Evolutionary conservation across 1,140 invertebrate species (phyloP).

Genomic region (Leptinotarsa lineolata): DNA sequence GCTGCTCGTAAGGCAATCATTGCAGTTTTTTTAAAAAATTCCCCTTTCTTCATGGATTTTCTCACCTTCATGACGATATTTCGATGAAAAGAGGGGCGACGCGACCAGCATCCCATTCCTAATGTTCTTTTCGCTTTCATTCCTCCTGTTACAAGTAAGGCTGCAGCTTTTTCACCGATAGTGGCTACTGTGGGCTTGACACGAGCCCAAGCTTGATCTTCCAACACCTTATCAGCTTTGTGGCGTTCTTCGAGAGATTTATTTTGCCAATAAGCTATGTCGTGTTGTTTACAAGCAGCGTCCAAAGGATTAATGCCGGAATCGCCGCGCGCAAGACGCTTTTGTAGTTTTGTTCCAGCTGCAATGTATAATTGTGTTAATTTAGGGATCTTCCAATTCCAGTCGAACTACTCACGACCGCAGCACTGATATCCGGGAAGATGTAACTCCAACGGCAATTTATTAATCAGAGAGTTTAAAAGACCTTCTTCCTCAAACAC

Average conservation of each 20-base stretch:
- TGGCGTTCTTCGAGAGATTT: background rate
- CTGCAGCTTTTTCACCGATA: background rate
- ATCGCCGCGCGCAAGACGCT: background rate
- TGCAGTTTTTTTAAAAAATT: background rate
- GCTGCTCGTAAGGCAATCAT: constrained; percentile 24
- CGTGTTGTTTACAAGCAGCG: background rate
- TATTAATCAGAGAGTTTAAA: background rate
- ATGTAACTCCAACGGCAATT: no score
- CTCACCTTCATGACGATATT: background rate
- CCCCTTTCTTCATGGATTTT: background rate
- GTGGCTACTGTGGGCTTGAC: background rate
- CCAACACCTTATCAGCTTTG: background rate
- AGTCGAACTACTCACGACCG: no score
- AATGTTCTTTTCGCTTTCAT: background rate
- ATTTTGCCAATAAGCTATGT: background rate
- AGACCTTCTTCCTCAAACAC: background rate
- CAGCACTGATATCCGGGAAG: no score
- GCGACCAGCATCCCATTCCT: background rate
- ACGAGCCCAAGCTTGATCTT: background rate
- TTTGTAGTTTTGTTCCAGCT: background rate
- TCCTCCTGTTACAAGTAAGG: background rate
- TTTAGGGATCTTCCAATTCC: no score
- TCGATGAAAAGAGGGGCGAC: background rate
- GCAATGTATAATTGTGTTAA: background rate
- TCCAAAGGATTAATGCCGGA: background rate